These are phyloP conservation scores for Huso huso DNA, from an alignment of 2,797 vertebrate genomes.

Conservation along the genomic window DNA sequence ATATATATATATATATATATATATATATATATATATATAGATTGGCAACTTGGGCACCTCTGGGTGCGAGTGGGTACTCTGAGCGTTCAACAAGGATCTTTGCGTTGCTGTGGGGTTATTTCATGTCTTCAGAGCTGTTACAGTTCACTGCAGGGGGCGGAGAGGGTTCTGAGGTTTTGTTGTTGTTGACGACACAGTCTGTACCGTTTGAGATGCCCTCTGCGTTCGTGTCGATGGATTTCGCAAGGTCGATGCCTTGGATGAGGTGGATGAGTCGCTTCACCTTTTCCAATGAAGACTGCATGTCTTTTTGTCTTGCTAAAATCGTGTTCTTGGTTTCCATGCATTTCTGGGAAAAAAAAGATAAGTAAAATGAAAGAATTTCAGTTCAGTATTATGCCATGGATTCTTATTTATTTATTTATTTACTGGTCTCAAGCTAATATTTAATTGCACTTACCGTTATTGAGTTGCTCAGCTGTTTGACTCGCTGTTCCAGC, in stretches of 20 bases:
- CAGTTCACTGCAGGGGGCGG: constrained; percentile 80
- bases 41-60: constrained; percentile 97
- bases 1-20: constrained; percentile 42
- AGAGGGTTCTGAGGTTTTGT: constrained; percentile 73
- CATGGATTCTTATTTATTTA: neutral
- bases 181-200: constrained; percentile 56
- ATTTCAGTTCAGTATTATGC: neutral
- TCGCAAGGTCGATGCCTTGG: constrained; percentile 88
- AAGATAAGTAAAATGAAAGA: neutral
- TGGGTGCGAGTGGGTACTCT: constrained; percentile 73
- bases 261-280: constrained; percentile 95
- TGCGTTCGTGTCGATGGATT: constrained; percentile 66
- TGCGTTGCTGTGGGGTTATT: constrained; percentile 65
- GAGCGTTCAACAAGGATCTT: constrained; percentile 33
- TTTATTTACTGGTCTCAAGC: neutral
- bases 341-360: constrained; percentile 87
- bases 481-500: constrained; percentile 92
- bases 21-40: constrained; percentile 60
- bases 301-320: constrained; percentile 95
- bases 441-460: constrained; percentile 50
- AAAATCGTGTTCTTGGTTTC: constrained; percentile 96
- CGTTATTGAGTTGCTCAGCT: constrained; percentile 93
- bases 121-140: constrained; percentile 81
- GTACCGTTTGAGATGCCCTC: constrained; percentile 63
- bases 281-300: constrained; percentile 90